phyloP scores from a whole-genome alignment of 2,797 vertebrate species.

The Lagodon rhomboides region DNA sequence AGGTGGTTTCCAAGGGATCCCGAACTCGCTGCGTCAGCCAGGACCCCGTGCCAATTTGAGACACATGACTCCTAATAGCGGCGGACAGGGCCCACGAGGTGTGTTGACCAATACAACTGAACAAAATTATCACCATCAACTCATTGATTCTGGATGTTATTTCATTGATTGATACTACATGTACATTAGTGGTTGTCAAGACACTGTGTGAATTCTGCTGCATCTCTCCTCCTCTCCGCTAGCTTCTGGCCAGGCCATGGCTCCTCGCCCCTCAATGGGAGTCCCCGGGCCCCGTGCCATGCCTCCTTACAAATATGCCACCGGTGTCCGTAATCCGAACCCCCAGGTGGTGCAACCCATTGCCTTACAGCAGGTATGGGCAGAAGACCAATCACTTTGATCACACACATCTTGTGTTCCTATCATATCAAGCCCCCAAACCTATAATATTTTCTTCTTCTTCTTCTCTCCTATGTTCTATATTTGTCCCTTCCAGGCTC shows the following conservation, averaged over 20 bases:
- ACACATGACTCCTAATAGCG: slow-evolving; percentile 90
- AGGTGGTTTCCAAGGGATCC: slow-evolving; percentile 94
- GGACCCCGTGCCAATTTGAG: slow-evolving; percentile 93
- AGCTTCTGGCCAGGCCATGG: slow-evolving; percentile 88
- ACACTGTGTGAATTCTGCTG: not conserved
- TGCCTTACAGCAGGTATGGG: slow-evolving; percentile 90
- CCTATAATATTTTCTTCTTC: not conserved
- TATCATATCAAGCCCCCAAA: not conserved
- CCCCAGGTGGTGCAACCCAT: slow-evolving; percentile 92
- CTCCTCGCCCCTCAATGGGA: slow-evolving; percentile 90
- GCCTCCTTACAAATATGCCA: slow-evolving; percentile 96
- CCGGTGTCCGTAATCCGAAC: slow-evolving; percentile 93
- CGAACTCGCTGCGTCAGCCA: slow-evolving; percentile 93
- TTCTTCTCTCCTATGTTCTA: not conserved
- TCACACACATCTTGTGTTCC: not conserved
- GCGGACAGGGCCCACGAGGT: slow-evolving; percentile 89
- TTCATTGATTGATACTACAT: not conserved
- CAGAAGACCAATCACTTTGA: not conserved
- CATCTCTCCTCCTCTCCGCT: not conserved
- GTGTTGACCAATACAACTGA: slow-evolving; percentile 62
- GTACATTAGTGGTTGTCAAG: not conserved
- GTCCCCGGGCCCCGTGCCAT: slow-evolving; percentile 91
- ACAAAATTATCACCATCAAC: slow-evolving; percentile 45
- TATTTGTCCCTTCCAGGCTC: slow-evolving; percentile 82
- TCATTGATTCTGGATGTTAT: not conserved